These are phyloP conservation scores for Apodemia zela DNA, from an alignment of 2,888 invertebrate genomes.

Conservation along the genomic window DNA sequence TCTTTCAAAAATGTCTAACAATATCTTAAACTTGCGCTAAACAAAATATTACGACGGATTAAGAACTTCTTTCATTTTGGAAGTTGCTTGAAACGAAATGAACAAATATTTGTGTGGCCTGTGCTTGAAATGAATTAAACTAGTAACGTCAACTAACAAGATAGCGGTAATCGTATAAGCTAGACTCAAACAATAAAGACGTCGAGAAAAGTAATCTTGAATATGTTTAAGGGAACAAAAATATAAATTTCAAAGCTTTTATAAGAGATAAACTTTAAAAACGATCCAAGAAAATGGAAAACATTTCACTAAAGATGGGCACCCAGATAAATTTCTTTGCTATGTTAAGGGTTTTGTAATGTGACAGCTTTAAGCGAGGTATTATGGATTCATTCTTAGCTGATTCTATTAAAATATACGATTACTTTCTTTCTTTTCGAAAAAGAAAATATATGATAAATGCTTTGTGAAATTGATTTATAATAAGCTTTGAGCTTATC, in stretches of 20 bases:
- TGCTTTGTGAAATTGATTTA: not conserved
- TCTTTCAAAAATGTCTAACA: no score
- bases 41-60: no score
- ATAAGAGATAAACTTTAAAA: constrained; percentile 8
- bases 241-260: constrained; percentile 9
- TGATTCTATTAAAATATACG: constrained; percentile 13
- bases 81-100: no score
- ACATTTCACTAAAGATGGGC: constrained; percentile 7
- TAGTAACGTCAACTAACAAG: not conserved
- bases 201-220: constrained; percentile 9
- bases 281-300: constrained; percentile 9
- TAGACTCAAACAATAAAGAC: constrained; percentile 6
- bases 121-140: not conserved
- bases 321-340: constrained; percentile 6
- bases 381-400: constrained; percentile 11
- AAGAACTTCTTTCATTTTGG: no score
- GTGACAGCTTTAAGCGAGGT: constrained; percentile 8
- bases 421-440: constrained; percentile 2
- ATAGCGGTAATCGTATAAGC: not conserved
- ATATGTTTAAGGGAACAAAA: constrained; percentile 3
- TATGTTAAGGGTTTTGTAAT: constrained; percentile 13
- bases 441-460: not conserved
- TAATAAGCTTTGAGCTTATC: no score
- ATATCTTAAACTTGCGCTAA: no score
- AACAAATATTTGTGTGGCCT: no score